phyloP scores from a whole-genome alignment of 2,113 vertebrate species.

The Chrysemys picta region DNA sequence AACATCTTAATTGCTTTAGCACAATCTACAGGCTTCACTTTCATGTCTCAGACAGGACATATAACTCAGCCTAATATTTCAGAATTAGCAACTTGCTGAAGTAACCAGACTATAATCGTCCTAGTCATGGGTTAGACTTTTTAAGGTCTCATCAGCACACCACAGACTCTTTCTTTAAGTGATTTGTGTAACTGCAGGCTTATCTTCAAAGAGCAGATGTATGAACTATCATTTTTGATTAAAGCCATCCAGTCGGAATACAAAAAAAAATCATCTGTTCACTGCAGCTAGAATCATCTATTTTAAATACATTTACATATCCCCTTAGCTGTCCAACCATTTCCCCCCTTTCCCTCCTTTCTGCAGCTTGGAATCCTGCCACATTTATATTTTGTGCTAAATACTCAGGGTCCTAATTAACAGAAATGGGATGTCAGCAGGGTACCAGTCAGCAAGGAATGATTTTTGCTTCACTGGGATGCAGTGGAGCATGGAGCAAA shows the following conservation, averaged over 20 bases:
- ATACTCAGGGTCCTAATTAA: slow-evolving; percentile 69
- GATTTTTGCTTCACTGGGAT: slow-evolving; percentile 67
- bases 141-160: slow-evolving; percentile 55
- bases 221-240: slow-evolving; percentile 79
- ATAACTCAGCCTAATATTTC: slow-evolving; percentile 63
- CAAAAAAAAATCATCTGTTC: slow-evolving; percentile 59
- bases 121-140: slow-evolving; percentile 73
- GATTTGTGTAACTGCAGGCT: slow-evolving; percentile 71
- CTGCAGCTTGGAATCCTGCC: slow-evolving; percentile 54
- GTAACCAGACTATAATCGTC: slow-evolving; percentile 75
- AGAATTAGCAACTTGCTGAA: slow-evolving; percentile 72
- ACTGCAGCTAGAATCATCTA: slow-evolving; percentile 52
- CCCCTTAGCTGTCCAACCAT: slow-evolving; percentile 57
- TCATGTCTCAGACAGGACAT: slow-evolving; percentile 58
- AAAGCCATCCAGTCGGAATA: slow-evolving; percentile 70
- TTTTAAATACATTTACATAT: slow-evolving; percentile 73
- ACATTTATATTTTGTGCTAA: slow-evolving; percentile 63
- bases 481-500: slow-evolving; percentile 72
- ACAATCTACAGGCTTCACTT: slow-evolving; percentile 41
- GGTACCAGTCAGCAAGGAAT: slow-evolving; percentile 63
- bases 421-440: slow-evolving; percentile 70
- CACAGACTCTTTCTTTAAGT: slow-evolving; percentile 61
- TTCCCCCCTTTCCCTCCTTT: slow-evolving; percentile 29
- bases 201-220: slow-evolving; percentile 82
- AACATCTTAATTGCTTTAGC: slow-evolving; percentile 63